These are phyloP conservation scores for Cygnus buccinator DNA, from an alignment of 2,113 vertebrate species.

Conservation along the genomic window DNA sequence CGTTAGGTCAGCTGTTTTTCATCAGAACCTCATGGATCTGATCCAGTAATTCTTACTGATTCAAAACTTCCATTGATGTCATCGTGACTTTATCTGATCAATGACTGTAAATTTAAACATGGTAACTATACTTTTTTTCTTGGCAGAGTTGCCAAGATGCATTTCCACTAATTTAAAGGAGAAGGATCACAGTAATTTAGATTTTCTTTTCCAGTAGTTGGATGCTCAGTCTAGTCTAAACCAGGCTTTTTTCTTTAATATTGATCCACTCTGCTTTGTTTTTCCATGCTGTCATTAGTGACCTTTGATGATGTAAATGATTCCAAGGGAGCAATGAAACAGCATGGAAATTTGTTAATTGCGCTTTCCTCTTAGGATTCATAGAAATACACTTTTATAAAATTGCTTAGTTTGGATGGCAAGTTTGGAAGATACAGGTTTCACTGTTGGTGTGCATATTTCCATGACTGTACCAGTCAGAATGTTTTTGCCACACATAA, in stretches of 20 bases:
- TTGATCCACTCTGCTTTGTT: background rate
- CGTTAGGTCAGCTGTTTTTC: background rate
- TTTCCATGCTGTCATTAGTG: slow-evolving; percentile 41
- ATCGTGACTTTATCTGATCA: background rate
- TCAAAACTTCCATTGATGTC: background rate
- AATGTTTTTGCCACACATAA: slow-evolving; percentile 1
- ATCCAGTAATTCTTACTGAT: background rate
- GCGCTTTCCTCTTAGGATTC: background rate
- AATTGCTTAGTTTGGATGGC: slow-evolving; percentile 18
- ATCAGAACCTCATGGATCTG: background rate
- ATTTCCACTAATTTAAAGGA: background rate
- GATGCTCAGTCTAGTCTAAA: background rate
- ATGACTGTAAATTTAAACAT: background rate
- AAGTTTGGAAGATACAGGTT: slow-evolving; percentile 14
- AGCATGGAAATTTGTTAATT: slow-evolving; percentile 25
- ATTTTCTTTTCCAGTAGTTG: background rate
- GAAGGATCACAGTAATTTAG: background rate
- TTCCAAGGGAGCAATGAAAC: background rate
- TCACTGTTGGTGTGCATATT: background rate
- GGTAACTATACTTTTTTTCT: background rate
- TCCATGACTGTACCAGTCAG: slow-evolving; percentile 3
- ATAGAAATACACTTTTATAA: slow-evolving; percentile 13
- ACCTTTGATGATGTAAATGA: background rate
- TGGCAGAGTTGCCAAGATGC: background rate
- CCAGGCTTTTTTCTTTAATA: background rate